A percentile compares a stretch with the other conserved stretches of the same genome.
phyloP scores from a whole-genome alignment of 2,797 vertebrate species.

The Semotilus atromaculatus region DNA sequence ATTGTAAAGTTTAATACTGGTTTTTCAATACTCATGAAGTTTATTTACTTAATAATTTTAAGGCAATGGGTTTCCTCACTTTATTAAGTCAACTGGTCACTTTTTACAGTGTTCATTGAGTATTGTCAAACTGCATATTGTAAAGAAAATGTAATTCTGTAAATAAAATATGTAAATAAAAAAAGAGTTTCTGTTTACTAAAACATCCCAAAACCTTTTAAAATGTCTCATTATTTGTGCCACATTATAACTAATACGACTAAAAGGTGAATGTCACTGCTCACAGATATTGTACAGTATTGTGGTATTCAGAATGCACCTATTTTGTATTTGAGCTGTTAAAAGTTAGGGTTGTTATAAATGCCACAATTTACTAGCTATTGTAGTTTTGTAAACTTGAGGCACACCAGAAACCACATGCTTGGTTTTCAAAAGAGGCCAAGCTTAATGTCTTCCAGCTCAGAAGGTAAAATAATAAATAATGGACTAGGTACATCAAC shows the following conservation, averaged over 20 bases:
- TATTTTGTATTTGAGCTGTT: not conserved
- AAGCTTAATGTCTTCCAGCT: not conserved
- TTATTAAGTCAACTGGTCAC: too few species aligned
- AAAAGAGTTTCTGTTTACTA: not conserved
- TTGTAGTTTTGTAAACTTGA: not conserved
- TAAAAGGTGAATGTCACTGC: not conserved
- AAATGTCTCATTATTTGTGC: too few species aligned
- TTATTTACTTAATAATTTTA: too few species aligned
- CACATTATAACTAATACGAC: not conserved
- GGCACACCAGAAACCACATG: not conserved
- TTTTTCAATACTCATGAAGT: not conserved
- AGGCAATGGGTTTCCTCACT: too few species aligned
- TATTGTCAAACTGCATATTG: not conserved
- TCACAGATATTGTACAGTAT: not conserved
- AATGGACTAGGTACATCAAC: not conserved
- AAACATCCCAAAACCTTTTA: not conserved
- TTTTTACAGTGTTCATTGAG: too few species aligned
- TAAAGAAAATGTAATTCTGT: not conserved
- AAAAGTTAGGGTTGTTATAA: not conserved
- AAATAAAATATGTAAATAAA: too few species aligned
- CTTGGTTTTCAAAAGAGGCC: slow-evolving; percentile 3
- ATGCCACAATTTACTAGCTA: not conserved
- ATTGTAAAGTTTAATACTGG: not conserved
- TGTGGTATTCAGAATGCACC: not conserved
- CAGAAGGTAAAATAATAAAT: not conserved